phyloP scores from a whole-genome alignment of 2,797 vertebrate species.

The Heliangelus exortis region DNA sequence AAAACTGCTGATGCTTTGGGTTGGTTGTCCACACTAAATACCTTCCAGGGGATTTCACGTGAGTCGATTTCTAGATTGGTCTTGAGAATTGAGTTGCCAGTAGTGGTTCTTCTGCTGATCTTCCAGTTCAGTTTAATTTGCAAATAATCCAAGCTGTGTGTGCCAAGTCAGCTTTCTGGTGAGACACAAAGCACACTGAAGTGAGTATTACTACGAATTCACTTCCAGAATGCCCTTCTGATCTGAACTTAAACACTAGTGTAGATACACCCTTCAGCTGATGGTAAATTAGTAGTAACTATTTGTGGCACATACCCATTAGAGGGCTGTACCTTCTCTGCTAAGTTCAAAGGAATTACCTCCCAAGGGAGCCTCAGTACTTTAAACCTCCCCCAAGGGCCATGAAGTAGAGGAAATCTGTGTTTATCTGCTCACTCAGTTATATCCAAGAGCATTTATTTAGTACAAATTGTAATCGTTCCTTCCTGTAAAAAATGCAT shows the following conservation, averaged over 20 bases:
- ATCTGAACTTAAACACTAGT: not conserved
- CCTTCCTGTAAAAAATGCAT: not conserved
- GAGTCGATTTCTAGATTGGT: not conserved
- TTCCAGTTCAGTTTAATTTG: not conserved
- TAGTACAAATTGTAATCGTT: slow-evolving; percentile 19
- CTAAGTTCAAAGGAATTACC: not conserved
- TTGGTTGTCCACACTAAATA: not conserved
- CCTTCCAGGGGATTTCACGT: not conserved
- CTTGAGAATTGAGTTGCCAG: not conserved
- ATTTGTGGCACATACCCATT: not conserved
- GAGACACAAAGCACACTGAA: not conserved
- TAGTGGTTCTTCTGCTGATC: not conserved
- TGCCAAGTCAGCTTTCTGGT: not conserved
- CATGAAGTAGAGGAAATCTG: slow-evolving; percentile 6
- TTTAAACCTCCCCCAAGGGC: not conserved
- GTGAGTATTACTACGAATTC: not conserved
- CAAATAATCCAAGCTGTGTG: not conserved
- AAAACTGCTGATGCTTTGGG: not conserved
- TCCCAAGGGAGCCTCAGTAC: not conserved
- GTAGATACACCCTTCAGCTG: not conserved
- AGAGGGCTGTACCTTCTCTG: not conserved
- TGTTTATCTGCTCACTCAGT: slow-evolving; percentile 19
- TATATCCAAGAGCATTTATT: slow-evolving; percentile 42
- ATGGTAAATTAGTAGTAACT: not conserved
- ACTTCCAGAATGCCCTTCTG: not conserved